Base-by-base conservation (phyloP, 2,113 vertebrate species). In the Pao palembangensis region DNA sequence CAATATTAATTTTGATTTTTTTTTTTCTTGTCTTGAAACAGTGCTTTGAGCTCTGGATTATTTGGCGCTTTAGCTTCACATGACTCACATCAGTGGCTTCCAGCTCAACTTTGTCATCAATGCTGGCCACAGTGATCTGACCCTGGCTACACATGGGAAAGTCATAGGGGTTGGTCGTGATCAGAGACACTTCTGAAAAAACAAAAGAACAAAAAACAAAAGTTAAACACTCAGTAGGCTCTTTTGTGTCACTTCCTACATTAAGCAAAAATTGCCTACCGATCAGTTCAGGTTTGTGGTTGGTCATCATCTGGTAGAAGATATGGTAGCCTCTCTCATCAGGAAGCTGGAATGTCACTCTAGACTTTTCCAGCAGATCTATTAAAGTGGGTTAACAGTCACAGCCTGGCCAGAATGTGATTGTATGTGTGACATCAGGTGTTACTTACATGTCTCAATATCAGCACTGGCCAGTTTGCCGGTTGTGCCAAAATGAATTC, bases 351-450 rank as follows among this genome's bases (percentile, higher is more conserved):
- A 73, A 84, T 60, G 82, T 65, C 58, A 86, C 80, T 86, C 84
- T 81, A 15, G 84, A 86, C 71, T 86, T 86, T 66, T 86, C 84
- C 71, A 84, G 82, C 78, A 86, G 82, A 81, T 86, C 84, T 86
- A 20, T 11, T 71, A 62, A 63, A 21, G 14, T 70, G 50, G 18
- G 28, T 64, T 2, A 42, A 42, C 2, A 42, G 38, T 78, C n/a
- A 74, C 14, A 67, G 23, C 14, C 6, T 41, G 25, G 3, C 1
- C 23, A 25, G 15, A 19, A 0, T 20, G 8, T 48, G 0, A 6
- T 16, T 41, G 1, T 28, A 28, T 47, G 5, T 25, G 20, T 4
- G 5, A 2, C 10, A 1, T 18, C 5, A 7, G 5, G 38, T 64
- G 3, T n/a, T 55, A 69, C 84, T 84, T 76, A 86, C 84, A 86